phyloP scores from a whole-genome alignment of 1,140 invertebrate species.

The Uloborus diversus region DNA sequence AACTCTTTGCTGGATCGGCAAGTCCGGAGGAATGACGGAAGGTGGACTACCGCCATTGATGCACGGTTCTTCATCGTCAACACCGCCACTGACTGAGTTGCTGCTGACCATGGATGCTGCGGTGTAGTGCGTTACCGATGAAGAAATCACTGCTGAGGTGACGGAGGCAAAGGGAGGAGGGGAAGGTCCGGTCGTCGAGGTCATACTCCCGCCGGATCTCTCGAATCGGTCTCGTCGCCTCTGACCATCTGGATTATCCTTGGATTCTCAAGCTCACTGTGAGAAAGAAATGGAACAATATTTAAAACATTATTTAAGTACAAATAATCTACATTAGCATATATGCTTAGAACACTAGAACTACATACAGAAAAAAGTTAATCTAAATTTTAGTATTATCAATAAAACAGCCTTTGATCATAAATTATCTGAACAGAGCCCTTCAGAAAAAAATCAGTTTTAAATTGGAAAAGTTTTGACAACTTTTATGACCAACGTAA shows the following conservation, averaged over 20 bases:
- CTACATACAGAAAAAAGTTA: too few species aligned
- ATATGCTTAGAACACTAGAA: too few species aligned
- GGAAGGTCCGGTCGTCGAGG: conserved; percentile 52
- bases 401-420: too few species aligned
- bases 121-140: neutral
- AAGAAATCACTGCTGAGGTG: conserved; percentile 30
- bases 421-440: too few species aligned
- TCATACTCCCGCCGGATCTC: conserved; percentile 55
- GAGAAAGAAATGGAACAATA: conserved; percentile 11
- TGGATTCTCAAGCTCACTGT: conserved; percentile 14
- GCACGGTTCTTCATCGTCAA: conserved; percentile 30
- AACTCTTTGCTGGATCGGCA: conserved; percentile 3
- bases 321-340: neutral
- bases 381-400: too few species aligned
- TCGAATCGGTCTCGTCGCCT: conserved; percentile 37
- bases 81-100: conserved; percentile 29
- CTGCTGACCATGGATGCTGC: conserved; percentile 48
- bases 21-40: conserved; percentile 8
- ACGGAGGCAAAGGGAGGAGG: conserved; percentile 42
- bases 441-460: too few species aligned
- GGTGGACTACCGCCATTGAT: conserved; percentile 43
- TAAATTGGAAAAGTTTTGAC: too few species aligned
- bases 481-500: too few species aligned
- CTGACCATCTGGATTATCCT: conserved; percentile 50
- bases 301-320: neutral